A percentile compares a stretch with the other conserved stretches of the same genome.
These are phyloP conservation scores for Lasioglossum lativentre DNA, from an alignment of 2,888 invertebrate genomes.

Conservation along the genomic window DNA sequence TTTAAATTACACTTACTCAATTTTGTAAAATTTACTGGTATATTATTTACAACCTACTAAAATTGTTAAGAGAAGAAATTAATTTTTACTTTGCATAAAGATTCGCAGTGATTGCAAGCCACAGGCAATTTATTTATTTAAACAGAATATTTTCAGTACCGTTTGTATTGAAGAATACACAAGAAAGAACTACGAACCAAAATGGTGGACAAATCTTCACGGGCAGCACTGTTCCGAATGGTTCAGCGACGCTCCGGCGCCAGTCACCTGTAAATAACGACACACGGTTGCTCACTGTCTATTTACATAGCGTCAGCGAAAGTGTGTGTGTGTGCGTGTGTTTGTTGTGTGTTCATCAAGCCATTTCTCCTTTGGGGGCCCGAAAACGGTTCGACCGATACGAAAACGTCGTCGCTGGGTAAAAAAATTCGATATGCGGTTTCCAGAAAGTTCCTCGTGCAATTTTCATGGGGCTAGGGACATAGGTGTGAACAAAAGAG, in stretches of 20 bases:
- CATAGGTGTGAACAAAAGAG: conserved; percentile 53
- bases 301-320: not conserved
- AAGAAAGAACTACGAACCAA: not conserved
- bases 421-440: conserved; percentile 71
- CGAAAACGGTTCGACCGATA: conserved; percentile 19
- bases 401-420: conserved; percentile 53
- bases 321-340: no score
- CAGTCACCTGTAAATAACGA: conserved; percentile 40
- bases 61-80: no score
- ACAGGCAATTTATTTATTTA: no score
- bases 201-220: not conserved
- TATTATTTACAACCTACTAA: no score
- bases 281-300: conserved; percentile 4
- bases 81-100: no score
- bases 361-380: conserved; percentile 11
- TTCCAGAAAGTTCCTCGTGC: conserved; percentile 68
- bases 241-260: not conserved
- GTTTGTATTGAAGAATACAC: no score
- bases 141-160: no score
- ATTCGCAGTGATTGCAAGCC: no score
- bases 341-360: conserved; percentile 12
- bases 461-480: conserved; percentile 61
- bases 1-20: no score
- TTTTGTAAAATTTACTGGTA: no score
- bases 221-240: not conserved